Evolutionary conservation across 1,140 invertebrate species (phyloP).

Genomic region (Drosophila sp.): DNA sequence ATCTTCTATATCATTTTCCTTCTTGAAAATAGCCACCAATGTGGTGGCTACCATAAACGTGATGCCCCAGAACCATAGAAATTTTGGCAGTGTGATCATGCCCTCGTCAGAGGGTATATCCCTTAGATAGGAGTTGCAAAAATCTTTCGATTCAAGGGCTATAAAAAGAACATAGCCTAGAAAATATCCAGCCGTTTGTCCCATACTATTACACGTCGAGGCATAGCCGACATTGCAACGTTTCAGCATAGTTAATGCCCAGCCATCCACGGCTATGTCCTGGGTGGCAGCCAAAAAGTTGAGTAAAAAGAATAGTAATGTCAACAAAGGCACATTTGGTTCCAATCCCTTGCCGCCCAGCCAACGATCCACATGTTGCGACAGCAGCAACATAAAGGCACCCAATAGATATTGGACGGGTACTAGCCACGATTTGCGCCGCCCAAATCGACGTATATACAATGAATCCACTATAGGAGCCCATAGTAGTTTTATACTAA

Average conservation of each 20-base stretch:
- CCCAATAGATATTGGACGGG: constrained; percentile 94
- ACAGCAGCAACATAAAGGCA: constrained; percentile 93
- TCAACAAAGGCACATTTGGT: constrained; percentile 93
- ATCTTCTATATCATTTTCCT: constrained; percentile 86
- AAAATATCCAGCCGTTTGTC: constrained; percentile 99
- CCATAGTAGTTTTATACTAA: constrained; percentile 98
- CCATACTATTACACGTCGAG: constrained; percentile 99
- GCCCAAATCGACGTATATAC: constrained; percentile 92
- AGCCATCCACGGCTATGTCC: constrained; percentile 99
- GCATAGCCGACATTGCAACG: constrained; percentile 99
- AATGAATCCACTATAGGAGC: constrained; percentile 98
- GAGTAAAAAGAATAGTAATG: constrained; percentile 93
- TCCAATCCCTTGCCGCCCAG: constrained; percentile 86
- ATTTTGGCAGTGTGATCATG: constrained; percentile 94
- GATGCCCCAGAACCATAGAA: constrained; percentile 97
- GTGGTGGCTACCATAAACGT: constrained; percentile 96
- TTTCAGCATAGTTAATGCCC: constrained; percentile 99
- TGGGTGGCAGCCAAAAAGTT: constrained; percentile 99
- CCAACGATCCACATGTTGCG: constrained; percentile 89
- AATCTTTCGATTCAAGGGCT: constrained; percentile 97
- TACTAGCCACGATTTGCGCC: constrained; percentile 98
- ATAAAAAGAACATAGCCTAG: constrained; percentile 98
- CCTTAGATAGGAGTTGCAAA: constrained; percentile 97
- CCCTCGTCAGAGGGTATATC: constrained; percentile 87
- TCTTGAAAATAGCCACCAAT: constrained; percentile 94